Conservation (phyloP, 2,888 invertebrate genomes). For the Drosophila neutralis region DNA sequence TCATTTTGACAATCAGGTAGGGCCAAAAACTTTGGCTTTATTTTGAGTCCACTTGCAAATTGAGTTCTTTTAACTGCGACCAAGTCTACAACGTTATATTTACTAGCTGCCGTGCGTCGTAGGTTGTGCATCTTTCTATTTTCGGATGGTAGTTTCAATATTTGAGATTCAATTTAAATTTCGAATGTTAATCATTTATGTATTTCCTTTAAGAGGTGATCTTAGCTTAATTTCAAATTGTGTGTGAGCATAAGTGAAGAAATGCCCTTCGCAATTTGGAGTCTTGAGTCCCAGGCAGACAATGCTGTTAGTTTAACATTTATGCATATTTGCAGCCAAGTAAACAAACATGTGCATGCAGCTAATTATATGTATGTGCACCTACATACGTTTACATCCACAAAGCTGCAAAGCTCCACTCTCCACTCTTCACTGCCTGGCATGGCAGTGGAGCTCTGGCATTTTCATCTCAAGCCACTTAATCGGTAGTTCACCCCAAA, state of each 20-base stretch:
- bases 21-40: too few species aligned
- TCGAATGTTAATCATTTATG: neutral
- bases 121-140: too few species aligned
- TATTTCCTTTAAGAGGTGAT: neutral
- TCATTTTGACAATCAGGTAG: too few species aligned
- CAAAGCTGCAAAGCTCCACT: neutral
- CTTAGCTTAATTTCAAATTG: neutral
- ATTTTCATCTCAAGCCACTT: slow-evolving; percentile 49
- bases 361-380: slow-evolving; percentile 6
- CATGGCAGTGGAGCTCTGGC: slow-evolving; percentile 23
- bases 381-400: neutral
- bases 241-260: neutral
- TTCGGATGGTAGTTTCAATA: too few species aligned
- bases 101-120: too few species aligned
- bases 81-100: too few species aligned
- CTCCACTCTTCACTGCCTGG: neutral
- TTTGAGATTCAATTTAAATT: too few species aligned
- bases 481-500: slow-evolving; percentile 62
- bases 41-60: too few species aligned
- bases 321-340: neutral
- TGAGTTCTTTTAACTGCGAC: too few species aligned
- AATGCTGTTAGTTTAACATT: neutral
- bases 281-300: neutral
- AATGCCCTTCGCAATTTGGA: neutral
- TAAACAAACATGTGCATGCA: slow-evolving; percentile 6